Evolutionary conservation across 2,888 invertebrate species (phyloP).

Genomic region (Caenorhabditis sp.): DNA sequence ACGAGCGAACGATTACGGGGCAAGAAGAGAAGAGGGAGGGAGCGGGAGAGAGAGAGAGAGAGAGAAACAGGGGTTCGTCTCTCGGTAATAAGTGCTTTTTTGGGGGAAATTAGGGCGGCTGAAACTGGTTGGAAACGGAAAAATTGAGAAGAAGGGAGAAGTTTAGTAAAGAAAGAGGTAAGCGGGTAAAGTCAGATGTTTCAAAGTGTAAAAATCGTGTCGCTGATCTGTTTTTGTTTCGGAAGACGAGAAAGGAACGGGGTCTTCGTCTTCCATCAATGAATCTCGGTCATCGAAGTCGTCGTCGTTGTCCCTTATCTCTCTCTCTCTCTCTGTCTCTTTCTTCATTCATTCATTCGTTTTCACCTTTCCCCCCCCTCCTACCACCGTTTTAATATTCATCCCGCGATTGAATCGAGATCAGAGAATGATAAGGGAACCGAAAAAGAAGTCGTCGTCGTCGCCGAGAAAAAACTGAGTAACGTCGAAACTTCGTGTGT

Average conservation of each 20-base stretch:
- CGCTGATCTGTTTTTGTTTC: neutral
- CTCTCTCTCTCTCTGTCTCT: too few species aligned
- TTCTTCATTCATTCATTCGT: too few species aligned
- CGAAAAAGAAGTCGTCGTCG: slow-evolving; percentile 11
- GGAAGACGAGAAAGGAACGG: too few species aligned
- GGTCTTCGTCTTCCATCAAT: too few species aligned
- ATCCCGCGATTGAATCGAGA: slow-evolving; percentile 17
- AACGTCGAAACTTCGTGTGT: slow-evolving; percentile 32
- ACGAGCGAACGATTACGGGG: neutral
- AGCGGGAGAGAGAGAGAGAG: slow-evolving; percentile 1
- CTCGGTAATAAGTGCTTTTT: slow-evolving; percentile 17
- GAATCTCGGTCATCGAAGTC: too few species aligned
- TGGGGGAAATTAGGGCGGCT: neutral
- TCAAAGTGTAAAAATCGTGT: slow-evolving; percentile 19
- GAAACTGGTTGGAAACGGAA: slow-evolving; percentile 16
- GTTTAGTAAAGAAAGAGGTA: neutral
- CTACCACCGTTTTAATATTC: neutral
- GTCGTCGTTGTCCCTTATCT: too few species aligned
- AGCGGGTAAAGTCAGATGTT: neutral
- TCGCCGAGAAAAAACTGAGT: neutral
- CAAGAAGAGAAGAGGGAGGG: neutral
- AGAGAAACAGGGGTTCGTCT: neutral
- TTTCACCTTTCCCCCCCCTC: too few species aligned
- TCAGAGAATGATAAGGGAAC: slow-evolving; percentile 38
- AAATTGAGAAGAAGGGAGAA: neutral